A percentile compares a stretch with the other conserved stretches of the same genome.
Conservation (phyloP, 1,140 invertebrate genomes). For the Caenorhabditis remanei region DNA sequence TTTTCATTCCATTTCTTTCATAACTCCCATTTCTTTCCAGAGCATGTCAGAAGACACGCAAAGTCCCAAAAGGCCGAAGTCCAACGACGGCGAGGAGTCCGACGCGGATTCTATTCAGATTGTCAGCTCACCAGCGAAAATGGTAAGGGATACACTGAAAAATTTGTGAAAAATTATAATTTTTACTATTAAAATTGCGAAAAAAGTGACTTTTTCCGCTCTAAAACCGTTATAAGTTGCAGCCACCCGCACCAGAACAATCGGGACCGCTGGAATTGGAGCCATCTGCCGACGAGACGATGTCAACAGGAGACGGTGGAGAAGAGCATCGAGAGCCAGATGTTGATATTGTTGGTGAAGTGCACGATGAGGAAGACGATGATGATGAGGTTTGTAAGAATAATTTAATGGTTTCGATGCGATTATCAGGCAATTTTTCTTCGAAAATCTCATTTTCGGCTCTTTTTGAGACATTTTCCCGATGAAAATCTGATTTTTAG, state of each 20-base stretch:
- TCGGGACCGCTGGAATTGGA: neutral
- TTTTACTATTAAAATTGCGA: too few relatives aligned
- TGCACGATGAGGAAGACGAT: neutral
- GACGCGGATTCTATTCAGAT: neutral
- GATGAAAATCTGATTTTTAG: too few relatives aligned
- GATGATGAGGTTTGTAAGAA: neutral
- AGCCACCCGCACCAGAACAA: too few relatives aligned
- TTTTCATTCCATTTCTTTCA: neutral
- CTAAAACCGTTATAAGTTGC: too few relatives aligned
- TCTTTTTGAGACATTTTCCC: too few relatives aligned
- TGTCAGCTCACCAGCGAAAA: too few relatives aligned
- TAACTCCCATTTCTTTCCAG: neutral
- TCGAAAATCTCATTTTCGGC: too few relatives aligned
- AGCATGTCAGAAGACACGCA: neutral
- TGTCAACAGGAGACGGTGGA: neutral
- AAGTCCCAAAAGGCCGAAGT: neutral
- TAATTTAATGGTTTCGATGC: neutral
- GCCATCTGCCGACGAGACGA: neutral
- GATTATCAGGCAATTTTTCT: neutral
- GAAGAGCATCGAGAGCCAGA: neutral
- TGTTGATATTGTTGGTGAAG: conserved; percentile 6
- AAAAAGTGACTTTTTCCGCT: too few relatives aligned
- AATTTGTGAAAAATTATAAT: too few relatives aligned
- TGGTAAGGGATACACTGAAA: too few relatives aligned
- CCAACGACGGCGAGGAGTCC: neutral